Conservation (phyloP, 2,113 vertebrate species). For the Pavo muticus region DNA sequence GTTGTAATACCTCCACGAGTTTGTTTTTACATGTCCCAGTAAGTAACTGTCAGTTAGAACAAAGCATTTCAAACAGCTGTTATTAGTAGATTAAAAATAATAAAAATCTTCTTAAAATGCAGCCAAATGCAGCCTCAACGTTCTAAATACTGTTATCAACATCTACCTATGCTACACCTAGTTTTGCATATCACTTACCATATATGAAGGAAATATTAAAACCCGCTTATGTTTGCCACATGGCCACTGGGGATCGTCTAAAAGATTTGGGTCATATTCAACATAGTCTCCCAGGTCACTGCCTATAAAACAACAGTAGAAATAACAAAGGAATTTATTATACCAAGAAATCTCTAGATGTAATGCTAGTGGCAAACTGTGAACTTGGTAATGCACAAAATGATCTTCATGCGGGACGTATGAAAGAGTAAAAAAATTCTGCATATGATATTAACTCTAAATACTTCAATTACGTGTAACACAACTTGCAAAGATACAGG, state of each 20-base stretch:
- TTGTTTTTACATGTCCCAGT: conserved; percentile 51
- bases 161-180: neutral
- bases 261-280: conserved; percentile 95
- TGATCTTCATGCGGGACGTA: neutral
- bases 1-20: conserved; percentile 19
- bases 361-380: neutral
- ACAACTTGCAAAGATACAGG: neutral
- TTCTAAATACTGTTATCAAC: neutral
- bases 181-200: conserved; percentile 83
- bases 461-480: neutral
- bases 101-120: neutral
- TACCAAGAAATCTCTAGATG: neutral
- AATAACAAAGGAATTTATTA: neutral
- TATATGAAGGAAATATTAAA: conserved; percentile 97
- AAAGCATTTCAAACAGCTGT: conserved; percentile 23
- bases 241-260: conserved; percentile 99
- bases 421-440: neutral
- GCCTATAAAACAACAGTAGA: conserved; percentile 77
- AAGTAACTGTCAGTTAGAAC: conserved; percentile 47
- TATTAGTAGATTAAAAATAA: neutral
- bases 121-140: neutral
- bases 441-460: neutral
- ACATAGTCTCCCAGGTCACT: conserved; percentile 91
- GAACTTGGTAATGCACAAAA: neutral
- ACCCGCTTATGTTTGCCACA: conserved; percentile 98